Evolutionary conservation across 2,113 vertebrate genomes (phyloP), one percentile per base, ranked within the genome.

Genomic region (Vombatus ursinus): DNA sequence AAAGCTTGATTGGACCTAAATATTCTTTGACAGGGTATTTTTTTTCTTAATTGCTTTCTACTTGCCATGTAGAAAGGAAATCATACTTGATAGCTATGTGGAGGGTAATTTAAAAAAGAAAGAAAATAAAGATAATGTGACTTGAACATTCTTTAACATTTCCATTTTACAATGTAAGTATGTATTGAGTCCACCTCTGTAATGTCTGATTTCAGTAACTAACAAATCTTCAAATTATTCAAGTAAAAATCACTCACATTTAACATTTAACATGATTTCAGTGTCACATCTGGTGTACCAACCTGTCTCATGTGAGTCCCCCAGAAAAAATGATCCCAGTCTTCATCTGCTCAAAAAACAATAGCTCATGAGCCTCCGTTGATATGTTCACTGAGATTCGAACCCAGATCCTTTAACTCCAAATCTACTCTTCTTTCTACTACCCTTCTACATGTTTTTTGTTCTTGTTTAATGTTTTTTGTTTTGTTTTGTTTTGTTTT

Each of bases 1-100:
- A 97, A 93, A 95, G 92, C 37, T 31, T 68, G 54, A 61, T 10
- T 61, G 31, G 4, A 68, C 61, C 61, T 3, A 68, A 37, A 68
- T n/a, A 89, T 37, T 96, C 10, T 50, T 95, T 93, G 12, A 93
- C 93, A 95, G 91, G 93, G 84, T 4, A 89, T 96, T 96, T 96
- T 97, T 97, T 89, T 90, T 90, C 95, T 93, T 94, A 97, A 91
- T 92, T 92, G 22, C 8, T 95, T 98, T 96, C 90, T 25, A 92
- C 93, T 16, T 68, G 31, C 61, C 31, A 37, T 37, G 53, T 89
- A 89, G 89, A 53, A 96, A 7, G 22, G 47, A 94, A 92, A 97
- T 91, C 31, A 51, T 44, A 90, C 92, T 96, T 96, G 77, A 94
- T 51, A 9, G 90, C 61, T 77, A 44, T 84, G 92, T 92, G n/a